These are phyloP conservation scores for Clytia hemisphaerica DNA, from an alignment of 30 jellyfish, hydroid and myxozoan genomes.

Conservation along the genomic window DNA sequence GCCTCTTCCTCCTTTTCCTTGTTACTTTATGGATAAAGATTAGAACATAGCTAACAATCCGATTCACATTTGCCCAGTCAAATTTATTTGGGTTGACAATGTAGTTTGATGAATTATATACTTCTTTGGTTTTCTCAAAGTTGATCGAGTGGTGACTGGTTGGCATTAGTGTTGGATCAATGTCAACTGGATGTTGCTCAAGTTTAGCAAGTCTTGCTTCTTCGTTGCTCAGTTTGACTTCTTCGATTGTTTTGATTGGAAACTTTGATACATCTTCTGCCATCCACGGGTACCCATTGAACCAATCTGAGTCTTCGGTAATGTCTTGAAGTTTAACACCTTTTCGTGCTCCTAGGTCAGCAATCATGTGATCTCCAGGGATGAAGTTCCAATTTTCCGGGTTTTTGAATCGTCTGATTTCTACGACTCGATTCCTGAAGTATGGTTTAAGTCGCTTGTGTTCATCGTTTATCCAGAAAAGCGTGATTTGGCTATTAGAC, in stretches of 20 bases:
- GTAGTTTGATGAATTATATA: too few relatives aligned
- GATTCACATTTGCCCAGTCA: too few relatives aligned
- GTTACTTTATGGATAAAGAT: too few relatives aligned
- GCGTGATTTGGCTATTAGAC: conserved; percentile 30
- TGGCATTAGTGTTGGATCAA: conserved; percentile 1
- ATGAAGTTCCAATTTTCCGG: conserved; percentile 8
- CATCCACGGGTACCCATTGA: conserved; percentile 15
- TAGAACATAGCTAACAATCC: too few relatives aligned
- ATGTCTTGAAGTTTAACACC: conserved; percentile 17
- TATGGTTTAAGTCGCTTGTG: conserved; percentile 14
- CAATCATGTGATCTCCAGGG: conserved; percentile 16
- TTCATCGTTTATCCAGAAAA: conserved; percentile 28
- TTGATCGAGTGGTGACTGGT: conserved; percentile 1
- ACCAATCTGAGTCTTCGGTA: conserved; percentile 10
- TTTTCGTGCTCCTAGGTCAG: conserved; percentile 11
- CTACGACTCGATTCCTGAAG: conserved; percentile 33
- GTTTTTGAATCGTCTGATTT: conserved; percentile 4
- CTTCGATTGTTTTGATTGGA: conserved; percentile 1
- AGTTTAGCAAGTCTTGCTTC: background rate
- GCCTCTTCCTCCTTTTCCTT: too few relatives aligned
- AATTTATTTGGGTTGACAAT: too few relatives aligned
- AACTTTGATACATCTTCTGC: background rate
- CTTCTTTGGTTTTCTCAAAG: too few relatives aligned
- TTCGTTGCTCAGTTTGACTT: conserved; percentile 6
- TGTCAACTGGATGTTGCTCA: background rate